Conservation (phyloP, 2,797 vertebrate genomes). For the Rallus crepitans region DNA sequence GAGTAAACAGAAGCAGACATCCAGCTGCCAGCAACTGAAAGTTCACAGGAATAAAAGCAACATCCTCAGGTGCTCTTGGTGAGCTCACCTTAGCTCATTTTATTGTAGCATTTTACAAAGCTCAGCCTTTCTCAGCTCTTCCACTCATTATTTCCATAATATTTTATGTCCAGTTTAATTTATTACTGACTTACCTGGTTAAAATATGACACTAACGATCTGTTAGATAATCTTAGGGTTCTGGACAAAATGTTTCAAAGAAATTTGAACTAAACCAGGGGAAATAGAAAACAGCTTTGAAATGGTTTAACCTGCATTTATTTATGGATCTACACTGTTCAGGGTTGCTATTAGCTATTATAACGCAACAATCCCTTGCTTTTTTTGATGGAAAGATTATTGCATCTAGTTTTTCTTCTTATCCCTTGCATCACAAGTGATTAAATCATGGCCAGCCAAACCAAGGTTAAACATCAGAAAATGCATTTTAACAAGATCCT, state of each 20-base stretch:
- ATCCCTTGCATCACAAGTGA: conserved; percentile 47
- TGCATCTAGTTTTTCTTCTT: conserved; percentile 63
- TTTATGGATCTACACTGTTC: conserved; percentile 20
- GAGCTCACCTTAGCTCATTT: not conserved
- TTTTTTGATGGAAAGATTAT: conserved; percentile 73
- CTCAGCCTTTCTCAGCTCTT: conserved; percentile 22
- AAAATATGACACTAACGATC: conserved; percentile 29
- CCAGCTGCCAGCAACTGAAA: not conserved
- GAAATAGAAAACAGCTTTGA: not conserved
- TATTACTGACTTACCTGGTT: conserved; percentile 44
- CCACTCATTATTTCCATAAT: conserved; percentile 35
- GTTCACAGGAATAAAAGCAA: not conserved
- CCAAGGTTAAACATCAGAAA: conserved; percentile 69
- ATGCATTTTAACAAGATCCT: conserved; percentile 65
- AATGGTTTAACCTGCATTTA: conserved; percentile 34
- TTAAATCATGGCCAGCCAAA: conserved; percentile 67
- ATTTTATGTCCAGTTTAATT: conserved; percentile 25
- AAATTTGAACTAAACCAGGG: not conserved
- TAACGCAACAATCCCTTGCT: conserved; percentile 63
- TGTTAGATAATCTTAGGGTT: conserved; percentile 6
- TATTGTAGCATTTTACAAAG: conserved; percentile 34
- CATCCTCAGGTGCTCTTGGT: not conserved
- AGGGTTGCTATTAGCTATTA: conserved; percentile 57
- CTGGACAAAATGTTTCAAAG: conserved; percentile 20
- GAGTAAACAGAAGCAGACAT: not conserved